Percentiles rank a stretch among this genome's conserved stretches.
phyloP scores from a whole-genome alignment of 2,797 vertebrate species.

The Typhlichthys eigenmanni region DNA sequence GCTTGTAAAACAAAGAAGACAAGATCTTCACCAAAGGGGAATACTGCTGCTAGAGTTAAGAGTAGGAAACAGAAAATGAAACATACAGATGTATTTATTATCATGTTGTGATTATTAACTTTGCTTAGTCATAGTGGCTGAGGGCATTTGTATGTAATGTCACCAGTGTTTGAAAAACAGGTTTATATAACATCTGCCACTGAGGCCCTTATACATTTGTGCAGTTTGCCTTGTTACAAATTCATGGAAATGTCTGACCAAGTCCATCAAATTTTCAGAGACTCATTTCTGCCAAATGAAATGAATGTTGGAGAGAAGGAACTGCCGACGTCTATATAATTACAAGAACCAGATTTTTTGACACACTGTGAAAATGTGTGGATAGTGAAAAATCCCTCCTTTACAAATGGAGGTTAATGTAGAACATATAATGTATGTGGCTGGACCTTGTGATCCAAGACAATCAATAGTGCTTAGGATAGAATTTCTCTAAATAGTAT shows the following conservation, averaged over 20 bases:
- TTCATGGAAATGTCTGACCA: constrained; percentile 9
- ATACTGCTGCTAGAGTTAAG: not conserved
- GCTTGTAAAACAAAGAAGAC: constrained; percentile 20
- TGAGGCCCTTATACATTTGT: not conserved
- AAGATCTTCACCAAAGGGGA: constrained; percentile 14
- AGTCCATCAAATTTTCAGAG: constrained; percentile 10
- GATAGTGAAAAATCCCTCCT: constrained; percentile 44
- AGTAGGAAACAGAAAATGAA: not conserved
- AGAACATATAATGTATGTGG: constrained; percentile 48
- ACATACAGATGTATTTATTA: constrained; percentile 3
- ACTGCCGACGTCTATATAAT: not conserved
- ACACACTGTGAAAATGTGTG: constrained; percentile 25
- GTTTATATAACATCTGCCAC: constrained; percentile 6
- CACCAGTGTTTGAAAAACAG: not conserved
- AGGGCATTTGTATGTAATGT: not conserved
- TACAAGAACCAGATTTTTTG: constrained; percentile 22
- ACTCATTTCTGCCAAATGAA: constrained; percentile 4
- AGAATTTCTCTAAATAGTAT: too few relatives aligned
- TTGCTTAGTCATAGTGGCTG: not conserved
- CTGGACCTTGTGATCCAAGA: constrained; percentile 41
- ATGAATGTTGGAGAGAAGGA: constrained; percentile 1
- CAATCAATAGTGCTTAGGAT: constrained; percentile 11
- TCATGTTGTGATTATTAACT: constrained; percentile 12
- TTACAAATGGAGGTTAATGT: constrained; percentile 37
- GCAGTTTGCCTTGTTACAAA: not conserved